Evolutionary conservation across 2,113 vertebrate genomes (phyloP).

Genomic region (Oncorhynchus clarkii): DNA sequence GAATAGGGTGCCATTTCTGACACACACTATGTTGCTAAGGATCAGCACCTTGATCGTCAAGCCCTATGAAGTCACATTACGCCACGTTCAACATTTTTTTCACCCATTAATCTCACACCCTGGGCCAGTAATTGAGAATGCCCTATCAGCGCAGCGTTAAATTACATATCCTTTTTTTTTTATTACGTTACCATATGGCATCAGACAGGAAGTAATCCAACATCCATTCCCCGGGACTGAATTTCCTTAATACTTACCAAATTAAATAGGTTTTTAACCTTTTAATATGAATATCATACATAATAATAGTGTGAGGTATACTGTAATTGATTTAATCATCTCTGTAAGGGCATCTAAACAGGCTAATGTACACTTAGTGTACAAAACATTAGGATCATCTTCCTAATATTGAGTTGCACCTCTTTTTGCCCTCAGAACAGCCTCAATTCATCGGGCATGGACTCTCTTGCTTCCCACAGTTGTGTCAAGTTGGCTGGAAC

Average conservation of each 20-base stretch:
- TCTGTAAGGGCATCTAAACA: too few relatives aligned
- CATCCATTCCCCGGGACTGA: slow-evolving; percentile 7
- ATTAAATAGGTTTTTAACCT: slow-evolving; percentile 1
- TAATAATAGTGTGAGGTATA: too few relatives aligned
- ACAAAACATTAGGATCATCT: too few relatives aligned
- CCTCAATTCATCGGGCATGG: too few relatives aligned
- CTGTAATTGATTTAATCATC: too few relatives aligned
- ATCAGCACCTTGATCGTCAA: slow-evolving; percentile 54
- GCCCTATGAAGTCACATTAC: slow-evolving; percentile 49
- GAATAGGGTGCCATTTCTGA: background rate
- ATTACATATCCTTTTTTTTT: background rate
- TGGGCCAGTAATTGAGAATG: slow-evolving; percentile 31
- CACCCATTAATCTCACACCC: slow-evolving; percentile 10
- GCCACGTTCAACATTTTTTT: slow-evolving; percentile 27
- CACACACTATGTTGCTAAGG: slow-evolving; percentile 29
- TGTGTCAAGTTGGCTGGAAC: too few relatives aligned
- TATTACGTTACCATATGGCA: slow-evolving; percentile 21
- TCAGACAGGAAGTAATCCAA: background rate
- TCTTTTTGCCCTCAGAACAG: too few relatives aligned
- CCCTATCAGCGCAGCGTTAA: slow-evolving; percentile 33
- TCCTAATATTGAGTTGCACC: too few relatives aligned
- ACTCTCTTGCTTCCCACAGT: too few relatives aligned
- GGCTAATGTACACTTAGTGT: too few relatives aligned
- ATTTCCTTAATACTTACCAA: background rate
- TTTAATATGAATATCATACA: background rate